phyloP scores from a whole-genome alignment of 1,140 invertebrate genomes.

The Ceratina japonica region DNA sequence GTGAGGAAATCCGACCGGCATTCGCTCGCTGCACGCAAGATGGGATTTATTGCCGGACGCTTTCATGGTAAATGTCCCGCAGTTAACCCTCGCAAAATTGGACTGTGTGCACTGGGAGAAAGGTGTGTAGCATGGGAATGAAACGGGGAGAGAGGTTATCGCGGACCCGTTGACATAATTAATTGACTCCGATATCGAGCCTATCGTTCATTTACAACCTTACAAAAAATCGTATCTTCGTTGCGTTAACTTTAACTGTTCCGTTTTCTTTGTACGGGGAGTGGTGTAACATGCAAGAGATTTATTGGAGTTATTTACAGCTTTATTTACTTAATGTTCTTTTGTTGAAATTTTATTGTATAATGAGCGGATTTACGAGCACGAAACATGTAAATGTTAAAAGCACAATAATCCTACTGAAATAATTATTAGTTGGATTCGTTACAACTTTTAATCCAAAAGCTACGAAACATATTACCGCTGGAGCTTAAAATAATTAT shows the following conservation, averaged over 20 bases:
- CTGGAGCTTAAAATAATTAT: too few species aligned
- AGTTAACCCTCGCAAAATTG: conserved; percentile 48
- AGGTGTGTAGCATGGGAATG: neutral
- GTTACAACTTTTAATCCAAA: too few species aligned
- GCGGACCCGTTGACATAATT: conserved; percentile 37
- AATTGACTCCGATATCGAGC: conserved; percentile 32
- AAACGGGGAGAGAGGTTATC: conserved; percentile 15
- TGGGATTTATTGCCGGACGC: conserved; percentile 36
- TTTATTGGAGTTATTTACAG: neutral
- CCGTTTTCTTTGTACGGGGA: neutral
- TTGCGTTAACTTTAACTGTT: neutral
- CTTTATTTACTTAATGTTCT: neutral
- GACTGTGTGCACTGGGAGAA: neutral
- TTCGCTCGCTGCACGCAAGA: conserved; percentile 39
- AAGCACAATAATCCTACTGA: too few species aligned
- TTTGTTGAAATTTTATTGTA: too few species aligned
- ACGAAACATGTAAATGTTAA: too few species aligned
- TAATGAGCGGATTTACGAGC: too few species aligned
- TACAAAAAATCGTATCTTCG: neutral
- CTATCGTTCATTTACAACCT: conserved; percentile 3
- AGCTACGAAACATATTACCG: too few species aligned
- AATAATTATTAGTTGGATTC: too few species aligned
- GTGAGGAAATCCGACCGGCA: conserved; percentile 41
- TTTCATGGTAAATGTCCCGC: conserved; percentile 42
- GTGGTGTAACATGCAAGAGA: neutral